Base-by-base conservation (phyloP, 1,140 invertebrate species). In the Cataglyphis hispanica region DNA sequence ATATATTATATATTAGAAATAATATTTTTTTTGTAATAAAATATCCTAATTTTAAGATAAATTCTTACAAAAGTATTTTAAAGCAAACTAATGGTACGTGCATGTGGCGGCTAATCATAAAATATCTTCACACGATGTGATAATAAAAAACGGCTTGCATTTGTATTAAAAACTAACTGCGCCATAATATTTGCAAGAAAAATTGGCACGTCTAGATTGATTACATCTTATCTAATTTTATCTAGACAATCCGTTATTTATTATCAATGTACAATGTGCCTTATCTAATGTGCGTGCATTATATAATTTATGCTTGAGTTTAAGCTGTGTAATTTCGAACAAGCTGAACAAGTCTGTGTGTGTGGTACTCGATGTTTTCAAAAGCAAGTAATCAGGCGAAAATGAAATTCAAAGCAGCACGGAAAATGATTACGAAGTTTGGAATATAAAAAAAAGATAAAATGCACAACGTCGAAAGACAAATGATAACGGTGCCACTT, bases 161-260 rank as follows among this genome's bases (percentile, higher is more conserved):
- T 25, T 40, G n/a, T 43, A 66, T 56, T 34, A 37, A 69, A 69
- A 58, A 58, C 4, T 11, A 81, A 72, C 0, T 43, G 19, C 25
- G 50, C 3, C 19, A 70, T 19, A 22, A 70, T 34, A 72, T 63
- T 60, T 6, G 10, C 25, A 72, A 27, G 31, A 81, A 56, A 37
- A 22, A 31, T 31, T 25, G 8, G 46, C 37, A 43, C 27, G n/a
- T 50, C 16, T 43, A 60, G 43, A 19, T 53, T 22, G 6, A 13
- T 81, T 56, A 43, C 34, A 72, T 83, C 78, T 81, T 81, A 81
- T 81, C 78, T 60, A 60, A 74, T 83, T 72, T 83, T 74, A 83
- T 83, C 53, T 53, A 46, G 61, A 83, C 34, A 81, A 70, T 19
- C 13, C 6, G 10, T 83, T 61, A 61, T 61, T 83, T 83, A 61